Evolutionary conservation across 2,888 invertebrate species (phyloP).

Genomic region (Empis stercorea): DNA sequence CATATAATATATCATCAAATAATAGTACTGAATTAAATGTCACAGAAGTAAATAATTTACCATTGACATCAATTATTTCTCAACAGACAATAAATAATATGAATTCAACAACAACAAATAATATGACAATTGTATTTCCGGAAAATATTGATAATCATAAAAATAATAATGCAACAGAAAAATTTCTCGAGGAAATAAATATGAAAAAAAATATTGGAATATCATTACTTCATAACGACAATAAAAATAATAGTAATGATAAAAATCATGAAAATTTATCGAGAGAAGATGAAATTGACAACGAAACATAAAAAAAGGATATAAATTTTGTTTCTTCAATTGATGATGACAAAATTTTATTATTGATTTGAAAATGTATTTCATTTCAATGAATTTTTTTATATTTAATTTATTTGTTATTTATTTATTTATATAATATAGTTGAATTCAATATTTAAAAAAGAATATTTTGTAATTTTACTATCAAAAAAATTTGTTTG

Average conservation of each 20-base stretch:
- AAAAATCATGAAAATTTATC: not conserved
- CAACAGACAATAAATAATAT: too few relatives aligned
- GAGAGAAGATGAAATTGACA: not conserved
- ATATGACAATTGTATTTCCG: not conserved
- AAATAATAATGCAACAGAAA: not conserved
- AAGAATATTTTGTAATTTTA: too few relatives aligned
- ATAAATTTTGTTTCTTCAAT: too few relatives aligned
- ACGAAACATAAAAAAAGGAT: not conserved
- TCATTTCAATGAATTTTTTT: too few relatives aligned
- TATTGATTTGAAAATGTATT: too few relatives aligned
- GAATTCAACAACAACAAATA: not conserved
- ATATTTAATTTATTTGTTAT: too few relatives aligned
- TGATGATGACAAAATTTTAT: too few relatives aligned
- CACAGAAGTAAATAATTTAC: not conserved
- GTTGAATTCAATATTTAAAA: too few relatives aligned
- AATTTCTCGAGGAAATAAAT: not conserved
- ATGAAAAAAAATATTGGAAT: not conserved
- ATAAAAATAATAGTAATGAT: not conserved
- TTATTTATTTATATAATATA: too few relatives aligned
- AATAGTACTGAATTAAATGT: too few relatives aligned
- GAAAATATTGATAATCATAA: not conserved
- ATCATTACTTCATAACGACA: not conserved
- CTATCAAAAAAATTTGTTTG: too few relatives aligned
- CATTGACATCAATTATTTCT: not conserved
- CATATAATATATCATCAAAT: not conserved